Base-by-base conservation (phyloP, 2,113 vertebrate genomes). In the Pangasianodon gigas region DNA sequence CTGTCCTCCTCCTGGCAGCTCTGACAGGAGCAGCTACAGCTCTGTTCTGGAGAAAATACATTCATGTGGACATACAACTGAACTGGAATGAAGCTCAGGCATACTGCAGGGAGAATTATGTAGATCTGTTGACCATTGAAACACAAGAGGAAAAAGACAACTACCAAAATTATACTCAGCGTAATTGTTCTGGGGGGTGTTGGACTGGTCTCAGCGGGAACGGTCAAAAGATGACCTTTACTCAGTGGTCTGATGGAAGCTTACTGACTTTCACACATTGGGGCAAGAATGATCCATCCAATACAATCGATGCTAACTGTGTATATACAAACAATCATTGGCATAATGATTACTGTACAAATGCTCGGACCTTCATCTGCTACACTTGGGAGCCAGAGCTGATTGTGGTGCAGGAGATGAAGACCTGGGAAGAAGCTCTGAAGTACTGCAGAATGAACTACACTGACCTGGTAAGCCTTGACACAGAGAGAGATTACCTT, bases 101-200 rank as follows among this genome's bases (percentile, higher is more conserved):
- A 14, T 41, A 62, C 83, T 85, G 83, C 56, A 85, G 41, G 6
- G 1, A 26, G 4, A 26, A 85, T 4, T 85, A 62, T 65, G 10
- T 0, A 7, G 83, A 85, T 85, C 16, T 85, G 1, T 2, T 1
- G 0, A 65, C 32, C 24, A 16, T 84, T 41, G 32, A 60, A 60
- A 24, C 58, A 6, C 58, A 60, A 24, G 0, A 29, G 0, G 56
- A 65, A 16, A 19, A 3, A 16, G 1, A 37, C 6, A n/a, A 0
- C 1, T 46, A 2, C 11, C 0, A 29, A 26, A 1, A 26, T 0
- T 0, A 46, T 85, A 7, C 4, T 11, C 1, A 5, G 2, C 0
- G 0, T 60, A 0, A 24, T 6, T 24, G 6, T 37, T 21, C 0
- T 75, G 7, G 0, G 1, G 0, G 0, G 7, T 85, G 41, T 1